Percentiles rank a stretch among this genome's conserved stretches.
These are phyloP conservation scores for Propithecus deckenii DNA, from an alignment of 2,797 vertebrate genomes.

Conservation along the genomic window DNA sequence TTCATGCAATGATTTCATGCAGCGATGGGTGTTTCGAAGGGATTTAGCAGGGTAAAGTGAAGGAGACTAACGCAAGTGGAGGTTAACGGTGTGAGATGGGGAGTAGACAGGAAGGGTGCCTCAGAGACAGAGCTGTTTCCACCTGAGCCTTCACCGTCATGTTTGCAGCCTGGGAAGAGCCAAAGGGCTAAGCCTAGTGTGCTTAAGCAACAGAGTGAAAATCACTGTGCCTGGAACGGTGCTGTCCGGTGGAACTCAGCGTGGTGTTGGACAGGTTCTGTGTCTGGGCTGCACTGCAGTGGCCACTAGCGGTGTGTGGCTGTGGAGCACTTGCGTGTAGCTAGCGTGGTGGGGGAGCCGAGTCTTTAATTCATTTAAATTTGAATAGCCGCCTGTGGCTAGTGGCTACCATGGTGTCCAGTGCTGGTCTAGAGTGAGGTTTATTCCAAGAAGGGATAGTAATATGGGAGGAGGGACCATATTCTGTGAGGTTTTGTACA, in stretches of 20 bases:
- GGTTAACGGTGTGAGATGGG: too few species aligned
- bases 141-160: background rate
- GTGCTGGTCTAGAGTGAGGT: background rate
- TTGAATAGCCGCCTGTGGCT: background rate
- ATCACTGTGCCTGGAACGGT: background rate
- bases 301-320: background rate
- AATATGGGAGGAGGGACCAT: accelerated
- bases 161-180: background rate
- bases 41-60: background rate
- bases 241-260: background rate
- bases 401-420: background rate
- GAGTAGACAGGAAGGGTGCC: accelerated
- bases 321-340: background rate
- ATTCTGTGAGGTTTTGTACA: accelerated
- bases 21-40: background rate
- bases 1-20: background rate
- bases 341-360: background rate
- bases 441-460: background rate
- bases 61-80: background rate
- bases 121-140: background rate
- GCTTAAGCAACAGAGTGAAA: background rate
- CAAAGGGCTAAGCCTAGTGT: background rate
- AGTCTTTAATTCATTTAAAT: background rate
- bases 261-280: accelerated
- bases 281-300: background rate